These are phyloP conservation scores for Linepithema humile DNA, from an alignment of 1,140 invertebrate species.

Conservation along the genomic window DNA sequence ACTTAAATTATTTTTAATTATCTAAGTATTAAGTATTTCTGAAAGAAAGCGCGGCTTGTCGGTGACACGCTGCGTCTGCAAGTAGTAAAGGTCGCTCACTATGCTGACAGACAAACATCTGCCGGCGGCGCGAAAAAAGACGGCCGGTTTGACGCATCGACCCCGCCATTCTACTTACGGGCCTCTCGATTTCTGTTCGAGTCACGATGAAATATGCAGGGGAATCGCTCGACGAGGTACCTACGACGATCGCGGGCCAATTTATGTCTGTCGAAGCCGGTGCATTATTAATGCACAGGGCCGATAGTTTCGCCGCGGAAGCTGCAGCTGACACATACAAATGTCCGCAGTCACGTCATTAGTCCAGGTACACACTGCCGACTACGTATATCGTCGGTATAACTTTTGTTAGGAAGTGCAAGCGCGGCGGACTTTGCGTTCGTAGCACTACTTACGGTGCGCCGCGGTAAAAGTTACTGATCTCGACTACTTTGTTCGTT, in stretches of 20 bases:
- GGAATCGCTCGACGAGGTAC: conserved; percentile 58
- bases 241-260: conserved; percentile 70
- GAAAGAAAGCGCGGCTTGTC: neutral
- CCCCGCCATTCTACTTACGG: conserved; percentile 53
- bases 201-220: conserved; percentile 70
- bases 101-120: neutral
- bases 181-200: conserved; percentile 69
- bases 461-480: neutral
- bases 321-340: conserved; percentile 82
- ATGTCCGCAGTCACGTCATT: conserved; percentile 80
- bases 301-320: conserved; percentile 80
- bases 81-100: neutral
- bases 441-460: neutral
- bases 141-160: conserved; percentile 48
- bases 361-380: conserved; percentile 74
- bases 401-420: conserved; percentile 55
- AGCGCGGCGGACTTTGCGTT: neutral
- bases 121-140: conserved; percentile 16
- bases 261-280: conserved; percentile 77
- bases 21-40: neutral
- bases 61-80: neutral
- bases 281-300: conserved; percentile 81
- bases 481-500: neutral
- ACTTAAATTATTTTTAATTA: neutral
- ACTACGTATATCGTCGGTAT: conserved; percentile 39